These are phyloP conservation scores for Cardinalis cardinalis DNA, from an alignment of 2,113 vertebrate species.

Conservation along the genomic window DNA sequence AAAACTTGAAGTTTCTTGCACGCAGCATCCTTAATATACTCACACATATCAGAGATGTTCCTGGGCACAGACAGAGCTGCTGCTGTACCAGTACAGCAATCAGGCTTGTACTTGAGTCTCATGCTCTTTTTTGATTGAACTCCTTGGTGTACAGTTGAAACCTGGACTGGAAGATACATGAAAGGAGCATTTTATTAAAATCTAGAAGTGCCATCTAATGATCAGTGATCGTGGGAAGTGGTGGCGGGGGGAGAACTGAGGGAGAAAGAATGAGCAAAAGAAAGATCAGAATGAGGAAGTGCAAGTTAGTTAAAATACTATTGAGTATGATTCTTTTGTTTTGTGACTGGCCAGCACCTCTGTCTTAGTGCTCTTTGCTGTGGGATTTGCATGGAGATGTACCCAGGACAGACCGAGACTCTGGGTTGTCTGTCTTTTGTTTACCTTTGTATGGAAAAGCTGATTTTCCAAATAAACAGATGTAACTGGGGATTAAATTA, in stretches of 20 bases:
- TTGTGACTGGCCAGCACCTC: neutral
- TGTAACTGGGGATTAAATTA: neutral
- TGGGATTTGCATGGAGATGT: neutral
- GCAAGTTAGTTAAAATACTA: neutral
- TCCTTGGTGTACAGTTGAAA: neutral
- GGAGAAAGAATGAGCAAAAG: neutral
- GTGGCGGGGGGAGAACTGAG: neutral
- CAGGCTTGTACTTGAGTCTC: neutral
- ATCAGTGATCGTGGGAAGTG: accelerated
- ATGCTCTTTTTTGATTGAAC: neutral
- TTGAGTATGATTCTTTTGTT: neutral
- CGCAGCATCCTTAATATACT: neutral
- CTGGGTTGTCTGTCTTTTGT: neutral
- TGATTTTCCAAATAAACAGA: neutral
- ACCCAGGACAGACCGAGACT: neutral
- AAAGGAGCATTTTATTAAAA: neutral
- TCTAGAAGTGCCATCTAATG: neutral
- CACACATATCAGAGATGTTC: neutral
- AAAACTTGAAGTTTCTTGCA: neutral
- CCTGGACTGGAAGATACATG: neutral
- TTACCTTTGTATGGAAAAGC: neutral
- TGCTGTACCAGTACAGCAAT: neutral
- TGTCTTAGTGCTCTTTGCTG: neutral
- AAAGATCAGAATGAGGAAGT: neutral
- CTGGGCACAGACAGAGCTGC: neutral